Percentiles rank a stretch among this genome's conserved stretches.
Conservation (phyloP, 2,797 vertebrate genomes). For the Fundulus diaphanus region DNA sequence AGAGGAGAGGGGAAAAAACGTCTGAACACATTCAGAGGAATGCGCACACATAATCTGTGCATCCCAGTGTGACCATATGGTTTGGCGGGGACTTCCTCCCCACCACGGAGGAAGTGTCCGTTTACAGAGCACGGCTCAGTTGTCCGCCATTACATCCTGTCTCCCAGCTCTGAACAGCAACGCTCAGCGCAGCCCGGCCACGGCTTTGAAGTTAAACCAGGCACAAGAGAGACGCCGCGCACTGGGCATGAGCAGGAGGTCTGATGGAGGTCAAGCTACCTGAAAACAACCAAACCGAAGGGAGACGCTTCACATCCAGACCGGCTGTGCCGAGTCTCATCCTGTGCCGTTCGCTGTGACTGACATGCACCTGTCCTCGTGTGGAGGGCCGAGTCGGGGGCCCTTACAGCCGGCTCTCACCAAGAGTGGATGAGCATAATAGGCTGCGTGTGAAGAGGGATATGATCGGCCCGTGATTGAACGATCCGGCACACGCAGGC, state of each 20-base stretch:
- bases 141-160: conserved; percentile 70
- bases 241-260: conserved; percentile 60
- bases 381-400: conserved; percentile 44
- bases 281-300: conserved; percentile 22
- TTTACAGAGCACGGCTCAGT: conserved; percentile 71
- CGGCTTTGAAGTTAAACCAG: conserved; percentile 71
- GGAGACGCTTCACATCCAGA: conserved; percentile 2
- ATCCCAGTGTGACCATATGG: conserved; percentile 73
- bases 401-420: conserved; percentile 52
- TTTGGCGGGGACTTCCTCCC: conserved; percentile 70
- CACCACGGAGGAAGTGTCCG: conserved; percentile 73
- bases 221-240: conserved; percentile 66
- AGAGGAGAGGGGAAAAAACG: conserved; percentile 41
- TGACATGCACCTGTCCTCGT: conserved; percentile 68
- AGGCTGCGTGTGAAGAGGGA: conserved; percentile 48
- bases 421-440: conserved; percentile 57
- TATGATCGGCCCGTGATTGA: conserved; percentile 68
- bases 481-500: conserved; percentile 64
- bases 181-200: conserved; percentile 43
- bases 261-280: conserved; percentile 30
- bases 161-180: conserved; percentile 59
- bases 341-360: conserved; percentile 29
- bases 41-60: conserved; percentile 44
- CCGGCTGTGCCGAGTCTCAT: conserved; percentile 12
- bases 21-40: conserved; percentile 44